Base-by-base conservation (phyloP, 2,888 invertebrate genomes). In the Synergus itoensis region DNA sequence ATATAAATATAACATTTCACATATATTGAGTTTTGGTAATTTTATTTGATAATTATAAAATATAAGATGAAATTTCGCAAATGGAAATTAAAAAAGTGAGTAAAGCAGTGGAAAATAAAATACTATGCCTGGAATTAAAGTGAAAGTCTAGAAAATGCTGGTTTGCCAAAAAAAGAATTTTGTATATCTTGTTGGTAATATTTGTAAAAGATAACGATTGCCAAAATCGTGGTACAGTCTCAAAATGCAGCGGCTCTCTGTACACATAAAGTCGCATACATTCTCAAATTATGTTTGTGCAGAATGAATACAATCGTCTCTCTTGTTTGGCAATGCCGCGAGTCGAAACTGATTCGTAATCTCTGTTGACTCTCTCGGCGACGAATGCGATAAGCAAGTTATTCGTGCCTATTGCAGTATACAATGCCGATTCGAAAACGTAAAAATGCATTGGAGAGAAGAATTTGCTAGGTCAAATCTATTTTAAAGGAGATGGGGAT, bases 261-360 rank as follows among this genome's bases (percentile, higher is more conserved):
- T 40, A 65, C 65, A n/a, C n/a, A 8, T 65, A n/a, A 65, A 43
- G 18, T 11, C n/a, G 11, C 9, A 65, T 12, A 43, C 18, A 41
- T 65, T 41, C 16, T 12, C 65, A 41, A 11, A 43, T 65, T 65
- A 43, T 43, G 43, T 41, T 43, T 65, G 41, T 65, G 65, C 65
- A 65, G 65, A 65, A 65, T 43, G 65, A 77, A 40, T 28, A 77
- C 64, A 77, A 48, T 81, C 79, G 79, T 83, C 78, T 79, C 60
- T 65, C 45, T 62, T 77, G 78, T 81, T 80, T 83, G 76, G 75
- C 78, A 77, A 69, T 79, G 43, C 81, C 48, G 69, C 81, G 62
- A 80, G 64, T 77, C 64, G 83, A 83, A 82, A 82, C 80, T 81
- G 80, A 86, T 84, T 84, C 83, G 80, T 81, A 86, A 85, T 85